Evolutionary conservation across 2,113 vertebrate genomes (phyloP), one percentile per base, ranked within the genome.

Genomic region (Esox niger): DNA sequence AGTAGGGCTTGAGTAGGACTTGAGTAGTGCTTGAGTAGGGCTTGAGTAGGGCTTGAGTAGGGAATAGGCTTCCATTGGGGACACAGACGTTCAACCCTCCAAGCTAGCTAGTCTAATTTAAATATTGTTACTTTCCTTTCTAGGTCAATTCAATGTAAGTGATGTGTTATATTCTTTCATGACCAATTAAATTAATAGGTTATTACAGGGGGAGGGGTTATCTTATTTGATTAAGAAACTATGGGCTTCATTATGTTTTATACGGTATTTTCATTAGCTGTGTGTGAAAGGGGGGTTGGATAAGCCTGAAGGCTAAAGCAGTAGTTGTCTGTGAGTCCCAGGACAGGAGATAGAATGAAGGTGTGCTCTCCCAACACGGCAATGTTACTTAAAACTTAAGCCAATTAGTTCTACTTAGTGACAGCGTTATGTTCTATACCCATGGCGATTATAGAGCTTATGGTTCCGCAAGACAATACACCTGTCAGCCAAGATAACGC

Each of bases 161-260:
- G 94, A 95, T 94, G 93, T 95, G 94, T 94, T 95, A 93, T 96
- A 95, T 97, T 94, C 93, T 96, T 89, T 98, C 92, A 89, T 92
- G 93, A 95, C 94, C 96, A 98, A 97, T 99, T 97, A 95, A 95
- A 98, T 96, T 94, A 98, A 97, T 97, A 97, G 96, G 94, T 95
- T 97, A 97, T 97, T 94, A 95, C 88, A 8, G 66, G 70, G 6
- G 59, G 54, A 89, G 91, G 91, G 88, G 91, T 92, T 94, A 92
- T 94, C 94, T 94, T 95, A 95, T 98, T 97, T 96, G 94, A 98
- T 98, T 98, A 96, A 94, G 94, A 93, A 94, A 92, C 92, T 92
- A 92, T 91, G 92, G 38, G 92, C 94, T 95, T 96, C 94, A 94
- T 95, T 97, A 95, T 96, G 93, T 96, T 95, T 97, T 95, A 95